phyloP scores from a whole-genome alignment of 2,113 vertebrate genomes.

The Oryzias melastigma region DNA sequence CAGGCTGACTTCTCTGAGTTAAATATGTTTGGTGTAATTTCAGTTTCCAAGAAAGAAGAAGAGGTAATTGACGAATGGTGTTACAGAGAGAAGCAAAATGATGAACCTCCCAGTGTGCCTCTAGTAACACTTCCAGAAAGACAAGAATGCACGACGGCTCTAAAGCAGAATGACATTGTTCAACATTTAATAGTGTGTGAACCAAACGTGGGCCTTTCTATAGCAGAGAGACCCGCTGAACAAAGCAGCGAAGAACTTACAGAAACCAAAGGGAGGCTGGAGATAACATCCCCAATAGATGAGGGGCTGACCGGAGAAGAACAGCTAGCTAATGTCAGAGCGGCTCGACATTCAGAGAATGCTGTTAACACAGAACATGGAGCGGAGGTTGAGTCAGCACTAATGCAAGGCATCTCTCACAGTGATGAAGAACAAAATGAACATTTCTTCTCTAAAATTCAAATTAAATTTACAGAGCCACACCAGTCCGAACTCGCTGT shows the following conservation, averaged over 20 bases:
- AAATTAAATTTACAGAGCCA: neutral
- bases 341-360: neutral
- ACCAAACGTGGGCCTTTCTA: neutral
- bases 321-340: neutral
- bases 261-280: neutral
- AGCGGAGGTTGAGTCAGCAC: neutral
- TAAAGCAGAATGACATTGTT: neutral
- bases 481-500: neutral
- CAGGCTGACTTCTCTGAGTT: neutral
- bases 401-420: neutral
- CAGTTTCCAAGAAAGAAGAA: neutral
- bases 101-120: neutral
- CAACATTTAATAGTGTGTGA: neutral
- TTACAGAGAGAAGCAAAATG: neutral
- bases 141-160: neutral
- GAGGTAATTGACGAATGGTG: neutral
- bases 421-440: neutral
- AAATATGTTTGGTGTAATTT: neutral
- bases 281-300: neutral
- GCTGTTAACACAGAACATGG: neutral
- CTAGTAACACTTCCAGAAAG: neutral
- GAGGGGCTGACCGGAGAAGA: neutral
- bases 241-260: neutral
- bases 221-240: slow-evolving; percentile 1
- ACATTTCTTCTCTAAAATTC: neutral